Evolutionary conservation across 2,797 vertebrate genomes (phyloP), one percentile per base, ranked within the genome.

Genomic region (Bovichtus diacanthus): DNA sequence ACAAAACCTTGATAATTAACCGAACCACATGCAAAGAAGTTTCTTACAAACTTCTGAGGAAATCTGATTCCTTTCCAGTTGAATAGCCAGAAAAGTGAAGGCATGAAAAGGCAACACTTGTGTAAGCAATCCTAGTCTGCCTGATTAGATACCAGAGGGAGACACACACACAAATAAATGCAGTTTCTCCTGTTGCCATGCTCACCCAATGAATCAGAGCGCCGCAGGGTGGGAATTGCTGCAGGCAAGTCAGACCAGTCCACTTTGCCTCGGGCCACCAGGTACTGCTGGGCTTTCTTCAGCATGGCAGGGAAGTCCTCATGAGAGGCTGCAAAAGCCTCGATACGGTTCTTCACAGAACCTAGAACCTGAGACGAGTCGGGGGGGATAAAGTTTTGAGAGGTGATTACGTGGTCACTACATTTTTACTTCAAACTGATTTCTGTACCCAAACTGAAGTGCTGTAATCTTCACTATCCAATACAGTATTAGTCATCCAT

Each of bases 331-430:
- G 98, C 97, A 13, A 99, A 99, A 1, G 87, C 94, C 90, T 99
- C 98, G 0, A 99, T 98, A 66, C 97, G 97, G 91, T 97, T 98
- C 96, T 99, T 99, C 85, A 99, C 97, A 0, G 97, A 97, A 82
- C 97, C 97, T 64, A 99, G 94, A 47, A 99, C 98, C 98, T 99
- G 88, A 3, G 12, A 50, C 5, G 13, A 55, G 39, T 23, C 3
- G 0, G 3, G 15, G 12, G 27, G 3, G 61, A 9, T 62, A 39
- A 54, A 10, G 27, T 6, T 10, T 63, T 13, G n/a, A 53, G 41
- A 5, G 15, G 38, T 10, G 2, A 50, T 31, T 18, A 23, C 5
- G n/a, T 11, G 12, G 25, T 39, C 6, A 15, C 29, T 12, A 21
- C 16, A 31, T 69, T 60, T 60, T 2, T n/a, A 5, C 21, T 56